phyloP scores from a whole-genome alignment of 2,797 vertebrate species.

The Hemitrygon akajei region DNA sequence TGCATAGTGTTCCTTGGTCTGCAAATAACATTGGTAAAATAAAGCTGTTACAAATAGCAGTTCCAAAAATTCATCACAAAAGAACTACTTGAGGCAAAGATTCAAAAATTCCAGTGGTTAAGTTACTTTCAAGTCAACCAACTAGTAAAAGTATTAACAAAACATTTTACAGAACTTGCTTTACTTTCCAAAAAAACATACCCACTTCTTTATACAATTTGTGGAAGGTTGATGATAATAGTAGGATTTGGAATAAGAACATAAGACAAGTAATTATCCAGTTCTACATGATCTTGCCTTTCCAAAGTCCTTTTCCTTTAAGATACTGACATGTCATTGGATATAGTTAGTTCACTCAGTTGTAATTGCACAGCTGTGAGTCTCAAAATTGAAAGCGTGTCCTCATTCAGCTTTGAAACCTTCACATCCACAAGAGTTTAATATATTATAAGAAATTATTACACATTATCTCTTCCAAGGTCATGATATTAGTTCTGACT shows the following conservation, averaged over 20 bases:
- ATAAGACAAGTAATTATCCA: neutral
- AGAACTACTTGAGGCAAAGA: neutral
- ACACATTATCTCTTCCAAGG: neutral
- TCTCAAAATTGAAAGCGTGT: neutral
- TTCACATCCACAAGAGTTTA: neutral
- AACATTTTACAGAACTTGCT: no score
- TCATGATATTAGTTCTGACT: neutral
- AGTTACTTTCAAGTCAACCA: neutral
- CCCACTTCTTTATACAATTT: neutral
- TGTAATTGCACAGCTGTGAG: neutral
- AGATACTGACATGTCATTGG: neutral
- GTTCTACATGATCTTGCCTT: neutral
- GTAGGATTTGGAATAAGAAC: neutral
- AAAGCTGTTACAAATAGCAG: neutral
- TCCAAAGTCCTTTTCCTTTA: neutral
- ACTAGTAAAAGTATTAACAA: no score
- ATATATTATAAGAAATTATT: neutral
- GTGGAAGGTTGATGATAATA: neutral
- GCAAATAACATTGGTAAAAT: conserved; percentile 32
- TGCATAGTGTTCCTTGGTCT: conserved; percentile 76
- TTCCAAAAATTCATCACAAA: neutral
- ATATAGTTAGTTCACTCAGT: neutral
- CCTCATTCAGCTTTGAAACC: neutral
- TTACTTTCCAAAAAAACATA: neutral
- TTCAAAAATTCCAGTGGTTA: neutral